A percentile compares a stretch with the other conserved stretches of the same genome.
Evolutionary conservation across 2,888 invertebrate genomes (phyloP).

Genomic region (Mesoligia furuncula): DNA sequence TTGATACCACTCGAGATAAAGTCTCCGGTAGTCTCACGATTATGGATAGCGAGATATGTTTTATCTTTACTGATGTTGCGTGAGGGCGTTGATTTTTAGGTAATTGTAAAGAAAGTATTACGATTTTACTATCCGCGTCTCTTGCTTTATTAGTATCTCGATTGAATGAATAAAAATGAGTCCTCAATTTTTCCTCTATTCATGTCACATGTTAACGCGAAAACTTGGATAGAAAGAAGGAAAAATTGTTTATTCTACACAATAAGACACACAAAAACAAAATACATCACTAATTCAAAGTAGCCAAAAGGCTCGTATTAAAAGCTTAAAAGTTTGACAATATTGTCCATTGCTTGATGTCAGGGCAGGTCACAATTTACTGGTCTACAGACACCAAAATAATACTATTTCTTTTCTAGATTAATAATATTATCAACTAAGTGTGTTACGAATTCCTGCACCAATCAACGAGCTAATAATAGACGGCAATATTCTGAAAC

Average conservation of each 20-base stretch:
- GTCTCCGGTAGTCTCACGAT: conserved; percentile 28
- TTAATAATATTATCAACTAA: conserved; percentile 1
- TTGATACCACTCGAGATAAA: conserved; percentile 56
- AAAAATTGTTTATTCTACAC: no score
- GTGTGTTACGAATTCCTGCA: conserved; percentile 6
- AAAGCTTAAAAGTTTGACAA: no score
- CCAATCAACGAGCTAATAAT: conserved; percentile 16
- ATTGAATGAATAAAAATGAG: background rate
- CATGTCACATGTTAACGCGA: background rate
- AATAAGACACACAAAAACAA: no score
- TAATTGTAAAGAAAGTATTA: background rate
- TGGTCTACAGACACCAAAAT: no score
- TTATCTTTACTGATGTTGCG: background rate
- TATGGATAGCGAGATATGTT: conserved; percentile 24
- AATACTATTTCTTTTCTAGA: background rate
- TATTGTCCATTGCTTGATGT: no score
- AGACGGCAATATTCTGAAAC: conserved; percentile 28
- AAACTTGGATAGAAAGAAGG: background rate
- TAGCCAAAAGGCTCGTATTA: no score
- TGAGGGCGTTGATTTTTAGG: background rate
- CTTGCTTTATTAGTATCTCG: background rate
- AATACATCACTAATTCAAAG: no score
- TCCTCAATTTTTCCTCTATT: background rate
- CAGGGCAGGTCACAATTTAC: no score
- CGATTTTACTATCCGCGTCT: background rate